A percentile compares a stretch with the other conserved stretches of the same genome.
phyloP scores from a whole-genome alignment of 2,113 vertebrate genomes.

The Tretioscincus oriximinensis region DNA sequence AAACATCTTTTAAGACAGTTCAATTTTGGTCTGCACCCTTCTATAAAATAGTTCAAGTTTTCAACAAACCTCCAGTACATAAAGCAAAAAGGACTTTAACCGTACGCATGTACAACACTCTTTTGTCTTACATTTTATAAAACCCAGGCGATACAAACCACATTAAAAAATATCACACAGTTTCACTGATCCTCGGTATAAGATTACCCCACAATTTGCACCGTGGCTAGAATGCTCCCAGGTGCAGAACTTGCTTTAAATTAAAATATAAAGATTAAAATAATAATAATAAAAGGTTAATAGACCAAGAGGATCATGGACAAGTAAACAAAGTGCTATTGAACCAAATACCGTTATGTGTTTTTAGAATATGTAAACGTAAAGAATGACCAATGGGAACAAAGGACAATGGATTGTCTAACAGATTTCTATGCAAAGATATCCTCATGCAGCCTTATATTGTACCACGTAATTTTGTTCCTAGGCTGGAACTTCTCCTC shows the following conservation, averaged over 20 bases:
- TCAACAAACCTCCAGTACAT: conserved; percentile 76
- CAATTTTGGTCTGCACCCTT: conserved; percentile 75
- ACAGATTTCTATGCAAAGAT: conserved; percentile 35
- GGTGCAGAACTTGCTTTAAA: conserved; percentile 56
- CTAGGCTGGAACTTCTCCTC: too few species aligned
- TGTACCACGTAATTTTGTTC: too few species aligned
- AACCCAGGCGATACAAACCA: conserved; percentile 79
- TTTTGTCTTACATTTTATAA: conserved; percentile 78
- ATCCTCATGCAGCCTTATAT: conserved; percentile 5
- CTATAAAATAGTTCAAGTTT: conserved; percentile 84
- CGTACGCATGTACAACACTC: conserved; percentile 80
- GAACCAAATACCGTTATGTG: conserved; percentile 46
- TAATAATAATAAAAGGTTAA: conserved; percentile 25
- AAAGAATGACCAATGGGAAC: conserved; percentile 44
- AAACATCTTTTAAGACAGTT: conserved; percentile 75
- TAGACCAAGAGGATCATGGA: conserved; percentile 46
- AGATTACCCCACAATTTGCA: conserved; percentile 72
- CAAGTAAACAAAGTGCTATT: conserved; percentile 62
- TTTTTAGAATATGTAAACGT: conserved; percentile 45
- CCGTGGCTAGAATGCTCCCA: conserved; percentile 58
- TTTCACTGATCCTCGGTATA: conserved; percentile 74
- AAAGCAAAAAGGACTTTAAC: conserved; percentile 78
- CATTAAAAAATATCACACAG: conserved; percentile 81
- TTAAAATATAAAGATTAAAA: conserved; percentile 10
- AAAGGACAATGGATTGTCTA: conserved; percentile 36